Percentiles rank a stretch among this genome's conserved stretches.
Conservation (phyloP, 1,140 invertebrate species). For the Oppia nitens region DNA sequence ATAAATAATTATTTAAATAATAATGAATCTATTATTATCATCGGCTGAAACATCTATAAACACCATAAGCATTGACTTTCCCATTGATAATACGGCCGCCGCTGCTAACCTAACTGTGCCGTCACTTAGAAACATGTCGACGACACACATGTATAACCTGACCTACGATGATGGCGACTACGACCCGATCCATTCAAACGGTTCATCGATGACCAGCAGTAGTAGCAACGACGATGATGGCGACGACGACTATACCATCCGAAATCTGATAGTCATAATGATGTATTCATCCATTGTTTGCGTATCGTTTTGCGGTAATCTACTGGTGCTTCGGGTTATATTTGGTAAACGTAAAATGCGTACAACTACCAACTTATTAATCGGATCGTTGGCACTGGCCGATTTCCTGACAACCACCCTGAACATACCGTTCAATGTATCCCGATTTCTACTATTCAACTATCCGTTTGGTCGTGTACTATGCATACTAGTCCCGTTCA, state of each 20-base stretch:
- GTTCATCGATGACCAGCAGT: too few relatives aligned
- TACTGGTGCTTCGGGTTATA: conserved; percentile 26
- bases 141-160: too few relatives aligned
- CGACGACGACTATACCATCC: background rate
- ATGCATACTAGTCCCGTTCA: conserved; percentile 35
- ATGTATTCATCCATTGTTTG: conserved; percentile 28
- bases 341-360: conserved; percentile 24
- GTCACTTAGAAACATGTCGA: too few relatives aligned
- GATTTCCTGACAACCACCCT: conserved; percentile 67
- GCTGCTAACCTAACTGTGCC: too few relatives aligned
- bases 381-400: conserved; percentile 62
- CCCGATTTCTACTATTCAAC: conserved; percentile 25
- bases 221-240: background rate
- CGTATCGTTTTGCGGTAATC: conserved; percentile 28
- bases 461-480: conserved; percentile 33
- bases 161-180: too few relatives aligned
- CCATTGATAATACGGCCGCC: too few relatives aligned
- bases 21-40: too few relatives aligned
- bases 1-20: too few relatives aligned
- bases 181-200: too few relatives aligned
- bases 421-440: conserved; percentile 54
- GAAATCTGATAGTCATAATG: conserved; percentile 4
- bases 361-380: conserved; percentile 68
- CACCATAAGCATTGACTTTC: too few relatives aligned
- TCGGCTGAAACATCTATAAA: too few relatives aligned